phyloP scores from a whole-genome alignment of 2,113 vertebrate species.

The Anoura caudifer region DNA sequence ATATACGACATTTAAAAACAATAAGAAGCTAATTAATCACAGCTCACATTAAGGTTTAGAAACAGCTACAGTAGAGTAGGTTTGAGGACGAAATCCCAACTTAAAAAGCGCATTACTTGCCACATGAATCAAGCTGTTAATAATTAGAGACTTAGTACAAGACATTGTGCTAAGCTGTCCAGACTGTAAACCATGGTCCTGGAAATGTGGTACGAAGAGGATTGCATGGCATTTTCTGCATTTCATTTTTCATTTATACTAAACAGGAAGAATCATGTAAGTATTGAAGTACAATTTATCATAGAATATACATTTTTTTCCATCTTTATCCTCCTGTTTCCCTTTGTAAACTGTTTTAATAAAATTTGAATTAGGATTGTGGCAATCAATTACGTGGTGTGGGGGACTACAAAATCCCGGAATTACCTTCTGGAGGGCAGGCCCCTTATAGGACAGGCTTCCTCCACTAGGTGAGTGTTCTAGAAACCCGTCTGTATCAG shows the following conservation, averaged over 20 bases:
- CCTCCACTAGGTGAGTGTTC: too few relatives aligned
- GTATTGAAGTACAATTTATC: background rate
- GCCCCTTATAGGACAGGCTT: too few relatives aligned
- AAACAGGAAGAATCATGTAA: slow-evolving; percentile 6
- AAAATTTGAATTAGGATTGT: slow-evolving; percentile 58
- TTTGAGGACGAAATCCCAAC: slow-evolving; percentile 7
- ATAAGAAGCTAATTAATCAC: background rate
- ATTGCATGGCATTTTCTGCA: background rate
- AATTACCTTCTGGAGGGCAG: too few relatives aligned
- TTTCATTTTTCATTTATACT: background rate
- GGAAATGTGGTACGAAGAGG: background rate
- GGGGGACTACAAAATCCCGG: too few relatives aligned
- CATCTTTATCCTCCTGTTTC: background rate
- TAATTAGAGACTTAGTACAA: slow-evolving; percentile 43
- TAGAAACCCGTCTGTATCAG: too few relatives aligned
- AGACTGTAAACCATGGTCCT: background rate
- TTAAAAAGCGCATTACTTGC: background rate
- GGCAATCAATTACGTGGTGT: background rate
- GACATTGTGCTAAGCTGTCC: slow-evolving; percentile 42
- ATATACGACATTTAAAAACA: background rate
- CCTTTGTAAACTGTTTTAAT: slow-evolving; percentile 65
- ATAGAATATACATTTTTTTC: background rate
- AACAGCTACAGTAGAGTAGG: background rate
- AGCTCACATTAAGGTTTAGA: background rate
- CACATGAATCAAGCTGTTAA: slow-evolving; percentile 30